Conservation (phyloP, 2,113 vertebrate genomes). For the Phyllostomus discolor region DNA sequence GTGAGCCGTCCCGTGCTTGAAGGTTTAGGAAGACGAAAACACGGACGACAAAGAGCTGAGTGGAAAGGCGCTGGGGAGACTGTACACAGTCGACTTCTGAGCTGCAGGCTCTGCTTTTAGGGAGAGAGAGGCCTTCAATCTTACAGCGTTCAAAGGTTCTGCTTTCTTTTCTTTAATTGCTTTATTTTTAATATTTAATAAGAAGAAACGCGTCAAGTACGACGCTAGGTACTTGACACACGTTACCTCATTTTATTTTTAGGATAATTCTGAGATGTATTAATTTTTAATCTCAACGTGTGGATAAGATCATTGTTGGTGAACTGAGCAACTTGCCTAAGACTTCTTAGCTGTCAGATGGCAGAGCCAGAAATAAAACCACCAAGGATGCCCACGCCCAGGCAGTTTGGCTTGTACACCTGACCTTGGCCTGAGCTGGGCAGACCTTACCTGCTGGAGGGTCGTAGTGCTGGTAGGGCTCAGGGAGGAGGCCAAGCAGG, state of each 20-base stretch:
- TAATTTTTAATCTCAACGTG: neutral
- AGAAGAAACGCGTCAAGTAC: neutral
- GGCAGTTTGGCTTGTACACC: neutral
- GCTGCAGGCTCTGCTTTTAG: neutral
- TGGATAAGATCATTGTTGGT: neutral
- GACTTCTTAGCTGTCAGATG: neutral
- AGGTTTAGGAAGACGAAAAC: neutral
- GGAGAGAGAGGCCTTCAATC: neutral
- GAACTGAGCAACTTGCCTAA: neutral
- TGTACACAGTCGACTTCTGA: neutral
- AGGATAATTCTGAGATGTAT: neutral
- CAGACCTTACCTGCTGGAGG: neutral
- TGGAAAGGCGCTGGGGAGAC: neutral
- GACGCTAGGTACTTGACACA: neutral
- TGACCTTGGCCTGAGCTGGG: neutral
- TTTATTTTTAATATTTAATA: conserved; percentile 1
- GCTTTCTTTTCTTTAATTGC: neutral
- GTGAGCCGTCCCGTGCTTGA: neutral
- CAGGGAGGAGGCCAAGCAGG: neutral
- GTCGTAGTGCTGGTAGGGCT: accelerated
- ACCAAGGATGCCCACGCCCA: too few relatives aligned
- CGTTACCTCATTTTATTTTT: neutral
- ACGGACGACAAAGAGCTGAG: too few relatives aligned
- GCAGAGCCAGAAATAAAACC: neutral
- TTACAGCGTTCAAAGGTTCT: neutral